Conservation (phyloP, 2,113 vertebrate genomes). For the Chlorodrepanis virens region DNA sequence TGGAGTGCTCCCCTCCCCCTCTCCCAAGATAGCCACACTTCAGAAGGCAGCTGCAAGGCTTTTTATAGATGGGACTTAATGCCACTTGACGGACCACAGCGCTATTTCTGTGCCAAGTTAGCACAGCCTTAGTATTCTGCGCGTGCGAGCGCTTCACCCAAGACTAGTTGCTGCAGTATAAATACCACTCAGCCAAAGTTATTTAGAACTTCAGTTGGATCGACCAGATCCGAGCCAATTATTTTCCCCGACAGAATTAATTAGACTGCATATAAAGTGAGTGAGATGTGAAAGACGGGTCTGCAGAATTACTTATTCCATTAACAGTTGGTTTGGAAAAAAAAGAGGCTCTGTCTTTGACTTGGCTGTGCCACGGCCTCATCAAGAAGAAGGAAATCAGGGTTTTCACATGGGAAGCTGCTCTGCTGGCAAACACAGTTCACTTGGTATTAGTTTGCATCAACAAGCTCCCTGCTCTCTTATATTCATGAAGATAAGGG, state of each 20-base stretch:
- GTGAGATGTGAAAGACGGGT: constrained; percentile 61
- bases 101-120: constrained; percentile 45
- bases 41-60: constrained; percentile 2
- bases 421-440: constrained; percentile 10
- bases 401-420: constrained; percentile 10
- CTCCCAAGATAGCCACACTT: neutral
- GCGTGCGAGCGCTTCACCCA: neutral
- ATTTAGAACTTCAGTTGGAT: constrained; percentile 64
- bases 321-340: neutral
- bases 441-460: constrained; percentile 15
- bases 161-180: constrained; percentile 62
- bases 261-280: constrained; percentile 68
- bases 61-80: constrained; percentile 43
- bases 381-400: neutral
- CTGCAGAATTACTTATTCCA: constrained; percentile 54
- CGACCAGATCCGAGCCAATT: constrained; percentile 63
- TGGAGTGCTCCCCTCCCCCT: neutral
- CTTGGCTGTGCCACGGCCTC: constrained; percentile 11
- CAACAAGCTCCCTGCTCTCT: neutral
- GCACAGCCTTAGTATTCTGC: constrained; percentile 48
- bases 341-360: constrained; percentile 15
- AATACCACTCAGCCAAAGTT: constrained; percentile 60
- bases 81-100: neutral
- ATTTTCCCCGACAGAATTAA: constrained; percentile 69
- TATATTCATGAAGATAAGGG: neutral